These are phyloP conservation scores for Fregata magnificens DNA, from an alignment of 2,113 vertebrate genomes.

Conservation along the genomic window DNA sequence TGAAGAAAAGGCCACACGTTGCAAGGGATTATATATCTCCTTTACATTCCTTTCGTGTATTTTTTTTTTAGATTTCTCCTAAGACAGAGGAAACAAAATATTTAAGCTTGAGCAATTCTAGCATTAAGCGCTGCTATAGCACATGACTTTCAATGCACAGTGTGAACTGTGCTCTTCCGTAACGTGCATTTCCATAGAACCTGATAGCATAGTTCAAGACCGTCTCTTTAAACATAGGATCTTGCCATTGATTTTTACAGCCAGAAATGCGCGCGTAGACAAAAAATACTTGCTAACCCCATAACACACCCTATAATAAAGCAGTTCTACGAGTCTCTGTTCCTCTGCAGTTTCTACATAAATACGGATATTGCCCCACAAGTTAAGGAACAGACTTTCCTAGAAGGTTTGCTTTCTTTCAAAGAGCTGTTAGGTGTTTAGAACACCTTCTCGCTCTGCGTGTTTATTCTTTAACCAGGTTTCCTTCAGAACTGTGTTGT, in stretches of 20 bases:
- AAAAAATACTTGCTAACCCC: neutral
- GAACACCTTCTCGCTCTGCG: neutral
- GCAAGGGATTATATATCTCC: neutral
- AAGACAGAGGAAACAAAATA: neutral
- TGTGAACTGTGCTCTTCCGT: neutral
- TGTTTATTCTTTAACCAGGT: neutral
- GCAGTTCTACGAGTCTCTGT: neutral
- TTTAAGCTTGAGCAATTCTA: neutral
- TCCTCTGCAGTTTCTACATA: neutral
- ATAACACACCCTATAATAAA: neutral
- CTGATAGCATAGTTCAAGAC: neutral
- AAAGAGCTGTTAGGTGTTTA: neutral
- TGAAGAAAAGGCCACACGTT: neutral
- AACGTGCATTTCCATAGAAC: neutral
- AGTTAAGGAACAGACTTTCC: neutral
- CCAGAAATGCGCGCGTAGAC: neutral
- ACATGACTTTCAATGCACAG: neutral
- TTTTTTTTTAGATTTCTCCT: neutral
- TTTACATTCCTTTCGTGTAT: neutral
- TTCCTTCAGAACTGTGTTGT: neutral
- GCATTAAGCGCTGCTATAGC: neutral
- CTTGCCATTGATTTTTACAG: neutral
- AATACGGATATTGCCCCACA: fast-evolving
- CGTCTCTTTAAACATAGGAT: neutral
- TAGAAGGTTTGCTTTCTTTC: neutral